Evolutionary conservation across 2,113 vertebrate species (phyloP), one percentile per base, ranked within the genome.

Genomic region (Acrocephalus arundinaceus): DNA sequence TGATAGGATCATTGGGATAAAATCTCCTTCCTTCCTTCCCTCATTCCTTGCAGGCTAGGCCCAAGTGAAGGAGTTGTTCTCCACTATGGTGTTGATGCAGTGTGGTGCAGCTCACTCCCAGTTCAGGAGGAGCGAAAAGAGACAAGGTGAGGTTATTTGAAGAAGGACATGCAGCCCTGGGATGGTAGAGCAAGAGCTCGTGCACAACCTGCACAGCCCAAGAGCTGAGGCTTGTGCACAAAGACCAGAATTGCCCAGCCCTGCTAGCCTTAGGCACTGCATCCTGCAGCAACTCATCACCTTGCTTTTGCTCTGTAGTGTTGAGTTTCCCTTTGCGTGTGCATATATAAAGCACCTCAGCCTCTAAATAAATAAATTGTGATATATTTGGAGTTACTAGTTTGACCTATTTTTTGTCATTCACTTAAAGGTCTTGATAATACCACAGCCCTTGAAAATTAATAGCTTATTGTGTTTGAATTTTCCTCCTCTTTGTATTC

Each of bases 81-180:
- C 20, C 58, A 22, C 46, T 20, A 0, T 10, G 16, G 27, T 1
- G 1, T 12, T 28, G 31, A 11, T 51, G 35, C 1, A 1, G 10
- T 0, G 1, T 16, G 35, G 16, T 30, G 24, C 30, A 76, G 21
- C 35, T 67, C 10, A 7, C 23, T 27, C 45, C 15, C 43, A 75
- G 43, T 30, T 55, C 31, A 87, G 48, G 5, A 83, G 33, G n/a
- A 86, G 43, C 7, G 51, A 63, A 9, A 70, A 77, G 39, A 72
- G 20, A 65, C 39, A 39, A 71, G 23, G 35, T 31, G 11, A 13
- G 11, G 2, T 14, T 30, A 9, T 35, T 12, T 73, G 77, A 70
- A 55, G 62, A 45, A 75, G 10, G 25, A 31, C 7, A 4, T 14
- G n/a, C 5, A 46, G 31, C 11, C 22, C 31, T 25, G n/a, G 9